Evolutionary conservation across 2,797 vertebrate genomes (phyloP).

Genomic region (Protosalanx chinensis): DNA sequence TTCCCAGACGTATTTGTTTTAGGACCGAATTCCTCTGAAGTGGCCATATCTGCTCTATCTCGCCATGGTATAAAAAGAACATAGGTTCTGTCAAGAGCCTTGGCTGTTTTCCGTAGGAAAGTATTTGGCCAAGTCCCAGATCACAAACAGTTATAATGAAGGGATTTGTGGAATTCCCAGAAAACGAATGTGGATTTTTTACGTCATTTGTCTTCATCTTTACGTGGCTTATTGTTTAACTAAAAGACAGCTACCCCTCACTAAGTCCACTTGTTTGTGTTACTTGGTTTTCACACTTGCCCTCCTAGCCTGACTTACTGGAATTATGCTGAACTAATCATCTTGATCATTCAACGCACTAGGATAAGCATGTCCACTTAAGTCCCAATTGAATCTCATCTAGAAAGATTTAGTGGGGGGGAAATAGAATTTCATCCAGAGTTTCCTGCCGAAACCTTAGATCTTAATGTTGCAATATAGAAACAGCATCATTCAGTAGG

Average conservation of each 20-base stretch:
- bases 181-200: conserved; percentile 23
- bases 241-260: not conserved
- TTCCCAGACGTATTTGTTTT: not conserved
- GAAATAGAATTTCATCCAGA: conserved; percentile 33
- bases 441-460: conserved; percentile 23
- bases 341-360: not conserved
- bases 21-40: not conserved
- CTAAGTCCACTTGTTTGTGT: too few relatives aligned
- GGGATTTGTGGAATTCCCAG: conserved; percentile 14
- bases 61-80: not conserved
- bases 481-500: not conserved
- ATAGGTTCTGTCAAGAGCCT: not conserved
- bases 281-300: too few relatives aligned
- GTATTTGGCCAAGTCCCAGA: not conserved
- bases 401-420: conserved; percentile 10
- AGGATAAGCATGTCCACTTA: conserved; percentile 45
- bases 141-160: not conserved
- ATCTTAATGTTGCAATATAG: conserved; percentile 1
- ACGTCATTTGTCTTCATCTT: not conserved
- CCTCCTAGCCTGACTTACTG: not conserved
- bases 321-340: not conserved
- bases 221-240: not conserved
- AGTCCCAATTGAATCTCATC: conserved; percentile 44
- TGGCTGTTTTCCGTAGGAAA: conserved; percentile 2
- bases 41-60: not conserved